Evolutionary conservation across 2,888 invertebrate species (phyloP).

Genomic region (Petrophora chlorosata): DNA sequence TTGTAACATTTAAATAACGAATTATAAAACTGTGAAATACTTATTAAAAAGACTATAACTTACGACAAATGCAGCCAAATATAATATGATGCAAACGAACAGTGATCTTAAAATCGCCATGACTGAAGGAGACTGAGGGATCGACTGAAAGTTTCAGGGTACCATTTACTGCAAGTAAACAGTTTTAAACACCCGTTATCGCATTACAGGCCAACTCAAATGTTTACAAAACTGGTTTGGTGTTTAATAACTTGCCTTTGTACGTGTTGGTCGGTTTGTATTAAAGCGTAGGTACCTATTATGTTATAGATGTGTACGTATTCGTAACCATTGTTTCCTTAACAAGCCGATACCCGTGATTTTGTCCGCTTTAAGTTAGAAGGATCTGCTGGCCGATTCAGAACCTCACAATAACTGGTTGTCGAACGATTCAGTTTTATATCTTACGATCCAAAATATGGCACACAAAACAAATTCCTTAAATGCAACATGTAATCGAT

Average conservation of each 20-base stretch:
- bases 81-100: slow-evolving; percentile 12
- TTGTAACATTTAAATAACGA: background rate
- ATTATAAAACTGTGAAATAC: too few relatives aligned
- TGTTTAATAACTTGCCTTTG: slow-evolving; percentile 15
- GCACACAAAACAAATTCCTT: too few relatives aligned
- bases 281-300: too few relatives aligned
- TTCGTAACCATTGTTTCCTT: too few relatives aligned
- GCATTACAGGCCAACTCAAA: background rate
- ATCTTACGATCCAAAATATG: too few relatives aligned
- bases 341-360: too few relatives aligned
- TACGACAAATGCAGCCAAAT: slow-evolving; percentile 10
- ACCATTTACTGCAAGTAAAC: background rate
- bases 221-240: slow-evolving; percentile 15
- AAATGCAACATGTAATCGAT: too few relatives aligned
- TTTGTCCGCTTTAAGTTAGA: too few relatives aligned
- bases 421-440: too few relatives aligned
- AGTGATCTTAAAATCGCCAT: slow-evolving; percentile 23
- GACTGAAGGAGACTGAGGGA: slow-evolving; percentile 1
- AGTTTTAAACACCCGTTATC: slow-evolving; percentile 11
- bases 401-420: too few relatives aligned
- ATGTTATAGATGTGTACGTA: too few relatives aligned
- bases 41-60: slow-evolving; percentile 9
- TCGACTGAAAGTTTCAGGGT: slow-evolving; percentile 4
- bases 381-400: too few relatives aligned
- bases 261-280: background rate